These are phyloP conservation scores for Lucifuga dentata DNA, from an alignment of 2,113 vertebrate genomes.

Conservation along the genomic window DNA sequence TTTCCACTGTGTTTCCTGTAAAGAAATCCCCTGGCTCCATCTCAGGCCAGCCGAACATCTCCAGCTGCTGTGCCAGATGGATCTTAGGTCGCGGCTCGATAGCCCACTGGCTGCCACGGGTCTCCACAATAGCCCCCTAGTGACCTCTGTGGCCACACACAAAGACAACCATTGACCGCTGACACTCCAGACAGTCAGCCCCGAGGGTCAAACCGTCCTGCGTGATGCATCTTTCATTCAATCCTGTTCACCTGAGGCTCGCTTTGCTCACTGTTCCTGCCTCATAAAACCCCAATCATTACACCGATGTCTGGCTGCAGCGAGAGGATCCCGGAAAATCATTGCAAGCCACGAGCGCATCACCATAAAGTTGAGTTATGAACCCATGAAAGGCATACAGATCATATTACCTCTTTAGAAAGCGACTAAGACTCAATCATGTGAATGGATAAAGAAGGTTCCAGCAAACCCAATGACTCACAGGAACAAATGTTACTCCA, in stretches of 20 bases:
- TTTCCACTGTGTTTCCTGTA: constrained; percentile 35
- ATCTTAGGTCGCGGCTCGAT: constrained; percentile 49
- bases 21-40: constrained; percentile 22
- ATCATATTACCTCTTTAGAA: constrained; percentile 60
- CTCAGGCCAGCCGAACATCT: background rate
- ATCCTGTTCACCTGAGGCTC: constrained; percentile 73
- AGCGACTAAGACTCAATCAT: constrained; percentile 61
- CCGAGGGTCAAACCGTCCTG: constrained; percentile 73
- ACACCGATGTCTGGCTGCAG: constrained; percentile 56
- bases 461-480: constrained; percentile 38
- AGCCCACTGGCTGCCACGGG: constrained; percentile 65
- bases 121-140: constrained; percentile 60
- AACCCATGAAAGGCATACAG: constrained; percentile 55
- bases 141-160: constrained; percentile 62
- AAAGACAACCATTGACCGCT: constrained; percentile 69
- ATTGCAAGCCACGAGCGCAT: constrained; percentile 54
- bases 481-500: constrained; percentile 57
- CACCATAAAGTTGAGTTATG: constrained; percentile 76
- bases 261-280: constrained; percentile 43
- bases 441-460: constrained; percentile 36
- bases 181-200: constrained; percentile 57
- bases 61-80: constrained; percentile 86
- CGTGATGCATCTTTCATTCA: constrained; percentile 54
- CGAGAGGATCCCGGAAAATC: constrained; percentile 50
- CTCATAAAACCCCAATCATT: constrained; percentile 72